phyloP scores from a whole-genome alignment of 2,888 invertebrate genomes.

The Folsomia candida region DNA sequence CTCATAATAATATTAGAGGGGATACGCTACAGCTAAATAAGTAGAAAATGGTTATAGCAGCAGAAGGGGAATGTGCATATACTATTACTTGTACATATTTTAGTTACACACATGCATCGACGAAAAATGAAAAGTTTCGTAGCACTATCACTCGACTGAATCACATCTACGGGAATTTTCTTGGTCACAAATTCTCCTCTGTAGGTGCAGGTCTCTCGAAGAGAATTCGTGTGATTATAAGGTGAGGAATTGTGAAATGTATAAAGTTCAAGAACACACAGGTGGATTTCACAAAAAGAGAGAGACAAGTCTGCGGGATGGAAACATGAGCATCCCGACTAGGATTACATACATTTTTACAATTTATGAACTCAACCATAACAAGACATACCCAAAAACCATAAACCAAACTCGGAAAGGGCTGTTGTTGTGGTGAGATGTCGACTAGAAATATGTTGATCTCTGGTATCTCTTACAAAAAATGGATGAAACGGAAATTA shows the following conservation, averaged over 20 bases:
- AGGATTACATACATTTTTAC: conserved; percentile 36
- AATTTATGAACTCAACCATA: conserved; percentile 30
- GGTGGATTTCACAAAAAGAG: conserved; percentile 13
- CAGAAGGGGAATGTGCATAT: too few species aligned
- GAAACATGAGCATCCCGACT: conserved; percentile 41
- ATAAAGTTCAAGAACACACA: conserved; percentile 32
- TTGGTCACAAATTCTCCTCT: too few species aligned
- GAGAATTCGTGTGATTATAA: neutral
- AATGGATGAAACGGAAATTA: conserved; percentile 13
- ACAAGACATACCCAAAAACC: conserved; percentile 3
- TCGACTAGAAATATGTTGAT: conserved; percentile 7
- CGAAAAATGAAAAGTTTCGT: too few species aligned
- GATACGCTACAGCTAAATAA: too few species aligned
- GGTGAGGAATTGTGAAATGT: conserved; percentile 15
- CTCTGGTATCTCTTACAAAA: neutral
- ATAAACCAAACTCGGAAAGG: neutral
- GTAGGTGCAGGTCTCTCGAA: too few species aligned
- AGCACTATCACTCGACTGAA: too few species aligned
- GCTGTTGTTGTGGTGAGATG: neutral
- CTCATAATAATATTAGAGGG: too few species aligned
- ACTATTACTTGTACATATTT: too few species aligned
- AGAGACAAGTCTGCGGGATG: conserved; percentile 15
- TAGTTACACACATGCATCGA: too few species aligned
- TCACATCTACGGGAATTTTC: too few species aligned
- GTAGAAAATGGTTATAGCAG: too few species aligned